A percentile compares a stretch with the other conserved stretches of the same genome.
Evolutionary conservation across 2,797 vertebrate genomes (phyloP).

Genomic region (Lateolabrax maculatus): DNA sequence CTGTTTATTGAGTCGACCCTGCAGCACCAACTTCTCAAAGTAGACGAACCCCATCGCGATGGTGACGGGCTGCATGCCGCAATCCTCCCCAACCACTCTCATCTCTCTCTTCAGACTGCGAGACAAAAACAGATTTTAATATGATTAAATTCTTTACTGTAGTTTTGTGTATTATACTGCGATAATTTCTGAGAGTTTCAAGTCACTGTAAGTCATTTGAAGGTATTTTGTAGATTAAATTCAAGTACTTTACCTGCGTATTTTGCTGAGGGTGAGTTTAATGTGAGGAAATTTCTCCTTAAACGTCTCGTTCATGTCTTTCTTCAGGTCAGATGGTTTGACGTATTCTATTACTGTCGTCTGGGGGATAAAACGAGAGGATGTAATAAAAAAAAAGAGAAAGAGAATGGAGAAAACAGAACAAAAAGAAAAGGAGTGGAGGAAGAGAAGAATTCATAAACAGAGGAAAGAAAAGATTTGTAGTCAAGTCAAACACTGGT

Average conservation of each 20-base stretch:
- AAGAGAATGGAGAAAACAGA: not conserved
- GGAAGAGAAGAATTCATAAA: not conserved
- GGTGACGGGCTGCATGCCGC: slow-evolving; percentile 92
- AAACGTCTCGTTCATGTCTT: slow-evolving; percentile 99
- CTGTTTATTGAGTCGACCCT: slow-evolving; percentile 96
- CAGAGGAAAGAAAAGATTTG: not conserved
- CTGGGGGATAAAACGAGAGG: slow-evolving; percentile 76
- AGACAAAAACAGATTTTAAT: not conserved
- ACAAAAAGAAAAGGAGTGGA: not conserved
- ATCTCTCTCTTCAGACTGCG: slow-evolving; percentile 95
- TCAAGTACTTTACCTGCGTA: slow-evolving; percentile 89
- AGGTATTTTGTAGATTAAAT: accelerated
- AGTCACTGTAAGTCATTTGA: accelerated
- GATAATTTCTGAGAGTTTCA: not conserved
- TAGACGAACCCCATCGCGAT: slow-evolving; percentile 97
- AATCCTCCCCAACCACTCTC: slow-evolving; percentile 92
- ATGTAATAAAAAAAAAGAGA: not conserved
- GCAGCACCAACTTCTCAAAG: slow-evolving; percentile 98
- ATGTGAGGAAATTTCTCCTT: slow-evolving; percentile 97
- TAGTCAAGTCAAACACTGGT: slow-evolving; percentile 21
- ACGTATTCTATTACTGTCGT: slow-evolving; percentile 98
- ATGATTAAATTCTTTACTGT: not conserved
- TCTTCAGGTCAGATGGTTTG: slow-evolving; percentile 97
- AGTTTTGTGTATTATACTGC: not conserved
- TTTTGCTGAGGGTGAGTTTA: slow-evolving; percentile 96